Percentiles rank a stretch among this genome's conserved stretches.
These are phyloP conservation scores for Chaetorhynchus papuensis DNA, from an alignment of 2,113 vertebrate species.

Conservation along the genomic window DNA sequence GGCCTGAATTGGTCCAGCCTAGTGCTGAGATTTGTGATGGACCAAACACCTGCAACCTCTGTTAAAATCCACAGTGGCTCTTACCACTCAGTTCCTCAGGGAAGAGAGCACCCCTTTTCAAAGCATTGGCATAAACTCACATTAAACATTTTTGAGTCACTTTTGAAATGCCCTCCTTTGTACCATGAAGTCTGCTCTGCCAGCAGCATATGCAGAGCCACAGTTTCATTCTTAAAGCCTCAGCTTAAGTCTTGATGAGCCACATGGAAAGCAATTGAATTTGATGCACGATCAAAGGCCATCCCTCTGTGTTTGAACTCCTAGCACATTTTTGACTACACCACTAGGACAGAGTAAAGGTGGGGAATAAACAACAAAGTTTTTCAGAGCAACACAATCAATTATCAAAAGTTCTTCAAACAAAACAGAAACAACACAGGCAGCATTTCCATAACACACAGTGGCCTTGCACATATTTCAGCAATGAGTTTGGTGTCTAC, in stretches of 20 bases:
- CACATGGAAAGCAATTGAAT: background rate
- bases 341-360: background rate
- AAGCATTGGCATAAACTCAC: background rate
- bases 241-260: background rate
- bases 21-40: background rate
- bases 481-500: background rate
- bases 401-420: background rate
- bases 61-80: background rate
- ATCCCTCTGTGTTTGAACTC: background rate
- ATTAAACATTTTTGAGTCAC: background rate
- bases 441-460: background rate
- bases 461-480: background rate
- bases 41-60: background rate
- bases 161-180: background rate
- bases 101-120: background rate
- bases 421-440: constrained; percentile 10
- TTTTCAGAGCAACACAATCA: background rate
- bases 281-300: background rate
- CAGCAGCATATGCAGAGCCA: background rate
- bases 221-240: background rate
- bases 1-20: background rate
- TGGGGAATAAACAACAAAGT: background rate
- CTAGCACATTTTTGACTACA: background rate
- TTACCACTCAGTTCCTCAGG: background rate
- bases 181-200: background rate